Evolutionary conservation across 2,797 vertebrate species (phyloP), one percentile per base, ranked within the genome.

Genomic region (Smutsia gigantea): DNA sequence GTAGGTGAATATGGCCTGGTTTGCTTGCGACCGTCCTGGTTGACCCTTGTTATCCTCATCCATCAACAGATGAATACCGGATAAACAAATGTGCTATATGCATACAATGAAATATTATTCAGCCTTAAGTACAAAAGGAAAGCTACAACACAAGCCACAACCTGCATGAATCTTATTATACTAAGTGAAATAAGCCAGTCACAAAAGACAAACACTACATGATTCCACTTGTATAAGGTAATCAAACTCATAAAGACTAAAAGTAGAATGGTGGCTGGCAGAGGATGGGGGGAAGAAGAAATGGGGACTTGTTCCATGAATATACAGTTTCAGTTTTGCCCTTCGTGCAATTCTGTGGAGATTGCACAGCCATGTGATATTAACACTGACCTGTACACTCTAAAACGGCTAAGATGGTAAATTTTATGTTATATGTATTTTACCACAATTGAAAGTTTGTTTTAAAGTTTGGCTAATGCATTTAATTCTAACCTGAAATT

Each of bases 401-500:
- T 57, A 15, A 90, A 34, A 39, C 19, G 37, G 4, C 37, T 12
- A 21, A 55, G 37, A 51, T 13, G 31, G 14, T 81, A n/a, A n/a
- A n/a, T n/a, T n/a, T n/a, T n/a, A n/a, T n/a, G n/a, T n/a, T n/a
- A n/a, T n/a, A n/a, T n/a, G 5, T 19, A 11, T 75, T 55, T 95
- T 55, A 83, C n/a, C n/a, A 57, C 59, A 74, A 51, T 39, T 63
- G 12, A 25, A 51, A 39, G 14, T 18, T 14, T 49, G 31, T 68
- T 39, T n/a, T 34, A 25, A 53, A 59, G 13, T 31, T 68, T 64
- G 42, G 51, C 25, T 82, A 49, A 31, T 27, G 15, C 5, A 37
- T 84, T 78, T 84, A 83, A 34, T 34, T 19, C 21, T 57, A 78
- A 66, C 6, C 68, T 75, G 17, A 94, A 92, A 94, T 95, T 77